phyloP scores from a whole-genome alignment of 2,113 vertebrate species.

The Euleptes europaea region DNA sequence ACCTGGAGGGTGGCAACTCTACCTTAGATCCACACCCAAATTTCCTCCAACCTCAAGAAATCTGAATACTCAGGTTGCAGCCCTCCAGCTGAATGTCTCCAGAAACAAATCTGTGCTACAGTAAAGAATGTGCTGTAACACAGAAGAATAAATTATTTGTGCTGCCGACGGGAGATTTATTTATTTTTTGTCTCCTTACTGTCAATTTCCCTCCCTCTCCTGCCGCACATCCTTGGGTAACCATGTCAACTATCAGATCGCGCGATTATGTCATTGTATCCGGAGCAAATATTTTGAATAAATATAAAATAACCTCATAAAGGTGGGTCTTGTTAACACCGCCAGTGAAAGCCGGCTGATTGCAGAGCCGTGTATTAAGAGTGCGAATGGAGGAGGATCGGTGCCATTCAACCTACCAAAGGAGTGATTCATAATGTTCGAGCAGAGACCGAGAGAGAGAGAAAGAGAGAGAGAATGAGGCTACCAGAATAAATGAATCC shows the following conservation, averaged over 20 bases:
- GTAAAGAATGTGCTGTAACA: slow-evolving; percentile 23
- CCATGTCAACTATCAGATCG: slow-evolving; percentile 8
- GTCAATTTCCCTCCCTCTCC: slow-evolving; percentile 8
- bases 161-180: not conserved
- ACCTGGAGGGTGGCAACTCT: too few relatives aligned
- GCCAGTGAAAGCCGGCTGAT: not conserved
- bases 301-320: slow-evolving; percentile 16
- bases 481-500: slow-evolving; percentile 51
- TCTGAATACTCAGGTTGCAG: too few relatives aligned
- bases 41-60: too few relatives aligned
- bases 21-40: too few relatives aligned
- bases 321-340: slow-evolving; percentile 16
- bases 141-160: slow-evolving; percentile 56
- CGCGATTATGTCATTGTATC: not conserved
- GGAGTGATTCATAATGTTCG: slow-evolving; percentile 34
- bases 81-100: not conserved
- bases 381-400: not conserved
- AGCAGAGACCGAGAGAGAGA: not conserved
- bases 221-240: not conserved
- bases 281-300: slow-evolving; percentile 40
- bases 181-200: not conserved
- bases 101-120: not conserved
- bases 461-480: not conserved
- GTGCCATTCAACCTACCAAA: slow-evolving; percentile 26
- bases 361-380: not conserved